Evolutionary conservation across 2,113 vertebrate genomes (phyloP).

Genomic region (Clarias gariepinus): DNA sequence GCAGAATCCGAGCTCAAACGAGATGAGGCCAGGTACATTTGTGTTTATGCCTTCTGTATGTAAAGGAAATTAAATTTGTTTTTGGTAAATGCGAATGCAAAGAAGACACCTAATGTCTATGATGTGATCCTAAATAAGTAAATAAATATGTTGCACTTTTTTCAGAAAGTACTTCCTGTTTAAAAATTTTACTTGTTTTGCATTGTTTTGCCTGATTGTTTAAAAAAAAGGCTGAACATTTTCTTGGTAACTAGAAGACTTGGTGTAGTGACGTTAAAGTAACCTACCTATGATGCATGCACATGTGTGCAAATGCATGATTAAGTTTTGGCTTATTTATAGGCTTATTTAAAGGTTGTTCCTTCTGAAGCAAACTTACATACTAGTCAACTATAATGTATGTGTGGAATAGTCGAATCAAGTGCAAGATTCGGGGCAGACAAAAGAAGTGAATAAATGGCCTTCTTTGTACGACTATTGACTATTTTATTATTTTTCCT

Average conservation of each 20-base stretch:
- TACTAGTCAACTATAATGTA: no score
- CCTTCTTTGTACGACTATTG: no score
- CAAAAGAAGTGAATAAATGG: no score
- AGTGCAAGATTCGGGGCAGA: no score
- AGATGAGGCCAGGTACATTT: constrained; percentile 85
- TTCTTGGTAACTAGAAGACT: neutral
- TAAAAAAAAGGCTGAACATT: neutral
- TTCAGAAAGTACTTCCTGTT: neutral
- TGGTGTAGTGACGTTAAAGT: no score
- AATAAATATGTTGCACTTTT: neutral
- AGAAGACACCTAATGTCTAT: neutral
- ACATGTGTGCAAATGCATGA: no score
- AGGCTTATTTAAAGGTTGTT: no score
- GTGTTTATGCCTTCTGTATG: neutral
- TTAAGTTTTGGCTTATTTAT: no score
- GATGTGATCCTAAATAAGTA: neutral
- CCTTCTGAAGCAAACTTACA: no score
- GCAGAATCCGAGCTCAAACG: constrained; percentile 87
- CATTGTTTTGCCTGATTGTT: neutral
- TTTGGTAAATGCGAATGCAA: neutral
- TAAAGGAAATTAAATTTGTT: neutral
- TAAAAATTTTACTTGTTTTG: neutral
- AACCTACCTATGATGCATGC: no score
- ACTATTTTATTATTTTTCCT: no score
- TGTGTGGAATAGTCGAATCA: no score